Percentiles rank a stretch among this genome's conserved stretches.
phyloP scores from a whole-genome alignment of 2,888 invertebrate genomes.

The Apodemia zela region DNA sequence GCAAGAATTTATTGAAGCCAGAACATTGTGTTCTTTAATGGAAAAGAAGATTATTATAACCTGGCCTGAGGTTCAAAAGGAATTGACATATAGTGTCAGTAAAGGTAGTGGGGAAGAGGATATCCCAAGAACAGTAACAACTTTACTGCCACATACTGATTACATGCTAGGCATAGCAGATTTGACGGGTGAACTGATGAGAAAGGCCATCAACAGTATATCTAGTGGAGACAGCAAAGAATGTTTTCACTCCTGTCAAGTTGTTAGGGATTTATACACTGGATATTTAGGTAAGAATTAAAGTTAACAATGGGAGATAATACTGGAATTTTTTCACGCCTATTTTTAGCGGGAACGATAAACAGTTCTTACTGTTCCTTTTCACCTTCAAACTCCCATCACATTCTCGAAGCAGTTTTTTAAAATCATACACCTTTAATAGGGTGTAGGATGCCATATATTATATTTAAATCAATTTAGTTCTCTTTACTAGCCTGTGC shows the following conservation, averaged over 20 bases:
- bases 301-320: neutral
- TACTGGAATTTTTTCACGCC: too few relatives aligned
- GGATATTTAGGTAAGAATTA: constrained; percentile 78
- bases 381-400: too few relatives aligned
- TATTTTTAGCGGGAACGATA: too few relatives aligned
- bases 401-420: too few relatives aligned
- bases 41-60: constrained; percentile 80
- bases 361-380: too few relatives aligned
- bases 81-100: constrained; percentile 64
- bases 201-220: constrained; percentile 91
- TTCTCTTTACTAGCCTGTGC: too few relatives aligned
- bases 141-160: constrained; percentile 69
- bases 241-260: constrained; percentile 85
- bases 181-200: constrained; percentile 94
- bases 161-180: constrained; percentile 91
- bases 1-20: constrained; percentile 94
- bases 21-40: constrained; percentile 87
- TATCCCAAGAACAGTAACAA: constrained; percentile 42
- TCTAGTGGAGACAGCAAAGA: constrained; percentile 86
- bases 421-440: too few relatives aligned
- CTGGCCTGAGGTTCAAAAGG: constrained; percentile 79
- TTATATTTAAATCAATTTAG: too few relatives aligned
- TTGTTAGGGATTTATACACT: constrained; percentile 84
- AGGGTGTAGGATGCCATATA: too few relatives aligned
- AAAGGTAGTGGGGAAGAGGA: constrained; percentile 36